Base-by-base conservation (phyloP, 2,113 vertebrate genomes). In the Plecotus auritus region DNA sequence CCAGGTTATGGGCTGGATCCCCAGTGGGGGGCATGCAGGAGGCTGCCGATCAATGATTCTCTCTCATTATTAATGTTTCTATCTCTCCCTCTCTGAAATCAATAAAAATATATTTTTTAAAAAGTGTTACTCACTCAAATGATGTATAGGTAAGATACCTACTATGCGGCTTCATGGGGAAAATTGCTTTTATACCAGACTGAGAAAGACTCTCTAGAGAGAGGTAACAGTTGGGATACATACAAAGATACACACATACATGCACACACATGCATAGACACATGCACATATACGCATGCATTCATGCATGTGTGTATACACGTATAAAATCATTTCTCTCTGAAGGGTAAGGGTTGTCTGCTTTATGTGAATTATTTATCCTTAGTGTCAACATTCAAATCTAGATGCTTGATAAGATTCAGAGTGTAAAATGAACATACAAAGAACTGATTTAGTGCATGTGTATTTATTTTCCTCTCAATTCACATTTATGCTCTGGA, bases 401-500 rank as follows among this genome's bases (percentile, higher is more conserved):
- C 37, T 51, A 61, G 51, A 95, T 32, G 8, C 47, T 51, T 67
- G 84, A 32, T 54, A 80, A 59, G 37, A 56, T 82, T 85, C 72
- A n/a, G 74, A 45, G 5, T 59, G 7, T n/a, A 81, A 49, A 78
- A 61, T 16, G 51, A 81, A 51, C 42, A 42, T 28, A 72, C 70
- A 76, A 74, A 9, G 76, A 35, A 73, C 42, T 67, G 83, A 11
- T 83, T 93, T 91, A n/a, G 37, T 61, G 69, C 73, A 42, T 70
- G 5, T 82, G 7, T 45, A 61, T 70, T 86, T 93, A 61, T 66
- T 88, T 94, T 92, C 17, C 35, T 88, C 42, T 17, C 5, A 11
- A 28, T 81, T 91, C 74, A 7, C 80, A 40, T 88, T 93, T 94
- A 35, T 74, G 45, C 40, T 69, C 94, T 84, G 26, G 76, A 32